phyloP scores from a whole-genome alignment of 2,113 vertebrate species.

The Conger conger region DNA sequence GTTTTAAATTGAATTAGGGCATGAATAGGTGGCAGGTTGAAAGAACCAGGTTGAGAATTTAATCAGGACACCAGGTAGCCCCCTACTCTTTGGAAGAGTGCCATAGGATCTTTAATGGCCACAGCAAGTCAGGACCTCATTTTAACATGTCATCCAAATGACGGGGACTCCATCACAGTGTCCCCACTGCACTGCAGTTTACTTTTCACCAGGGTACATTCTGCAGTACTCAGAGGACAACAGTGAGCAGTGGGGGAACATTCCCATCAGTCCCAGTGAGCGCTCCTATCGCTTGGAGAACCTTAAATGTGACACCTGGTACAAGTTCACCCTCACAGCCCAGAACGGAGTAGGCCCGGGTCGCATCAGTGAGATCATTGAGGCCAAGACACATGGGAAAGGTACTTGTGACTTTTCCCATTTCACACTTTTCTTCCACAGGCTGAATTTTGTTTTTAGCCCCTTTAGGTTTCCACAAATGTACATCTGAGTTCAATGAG shows the following conservation, averaged over 20 bases:
- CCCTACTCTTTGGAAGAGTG: no score
- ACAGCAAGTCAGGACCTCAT: no score
- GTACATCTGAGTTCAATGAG: no score
- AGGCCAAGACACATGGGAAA: constrained; percentile 97
- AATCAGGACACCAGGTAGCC: no score
- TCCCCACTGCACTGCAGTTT: neutral
- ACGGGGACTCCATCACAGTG: no score
- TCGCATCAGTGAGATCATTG: constrained; percentile 97
- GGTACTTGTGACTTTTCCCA: constrained; percentile 61
- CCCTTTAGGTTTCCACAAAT: no score
- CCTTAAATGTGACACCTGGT: constrained; percentile 96
- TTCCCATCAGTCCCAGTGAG: constrained; percentile 94
- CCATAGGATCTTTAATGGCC: no score
- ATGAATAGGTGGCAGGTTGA: no score
- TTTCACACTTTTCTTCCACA: neutral
- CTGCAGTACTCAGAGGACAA: constrained; percentile 97
- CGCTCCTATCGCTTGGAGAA: constrained; percentile 91
- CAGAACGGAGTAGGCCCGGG: constrained; percentile 96
- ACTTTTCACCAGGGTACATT: constrained; percentile 80
- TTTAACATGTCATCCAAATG: no score
- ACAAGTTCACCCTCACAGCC: constrained; percentile 96
- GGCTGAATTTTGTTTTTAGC: neutral
- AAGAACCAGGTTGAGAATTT: no score
- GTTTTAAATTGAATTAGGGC: no score
- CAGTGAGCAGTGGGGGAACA: constrained; percentile 97